These are phyloP conservation scores for Sardina pilchardus DNA, from an alignment of 2,113 vertebrate species.

Conservation along the genomic window DNA sequence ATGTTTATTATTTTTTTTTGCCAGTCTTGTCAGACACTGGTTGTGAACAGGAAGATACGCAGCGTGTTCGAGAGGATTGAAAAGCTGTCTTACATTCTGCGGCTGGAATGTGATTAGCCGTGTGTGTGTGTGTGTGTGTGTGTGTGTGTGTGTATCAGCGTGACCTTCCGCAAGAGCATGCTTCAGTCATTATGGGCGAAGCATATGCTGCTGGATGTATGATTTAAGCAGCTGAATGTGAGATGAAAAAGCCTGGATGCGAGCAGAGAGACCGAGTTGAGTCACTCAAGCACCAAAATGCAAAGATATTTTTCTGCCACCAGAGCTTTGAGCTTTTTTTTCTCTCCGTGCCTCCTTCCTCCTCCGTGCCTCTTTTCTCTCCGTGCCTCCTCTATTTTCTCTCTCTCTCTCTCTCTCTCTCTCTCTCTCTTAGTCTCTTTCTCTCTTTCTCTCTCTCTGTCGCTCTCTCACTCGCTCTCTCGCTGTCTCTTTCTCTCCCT, in stretches of 20 bases:
- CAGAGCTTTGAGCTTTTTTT: not conserved
- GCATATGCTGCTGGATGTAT: conserved; percentile 14
- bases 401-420: not conserved
- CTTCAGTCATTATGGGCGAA: not conserved
- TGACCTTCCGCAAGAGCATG: not conserved
- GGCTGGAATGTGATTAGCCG: not conserved
- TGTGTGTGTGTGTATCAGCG: conserved; percentile 2
- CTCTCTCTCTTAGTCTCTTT: not conserved
- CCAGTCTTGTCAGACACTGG: not conserved
- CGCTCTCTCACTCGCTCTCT: not conserved
- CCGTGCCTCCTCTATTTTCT: not conserved
- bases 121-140: conserved; percentile 13
- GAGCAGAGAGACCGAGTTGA: not conserved
- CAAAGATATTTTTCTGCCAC: conserved; percentile 1
- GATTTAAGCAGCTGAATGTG: not conserved
- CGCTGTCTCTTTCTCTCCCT: not conserved
- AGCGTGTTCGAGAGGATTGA: not conserved
- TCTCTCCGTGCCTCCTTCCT: not conserved
- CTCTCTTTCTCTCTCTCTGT: not conserved
- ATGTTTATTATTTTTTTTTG: not conserved
- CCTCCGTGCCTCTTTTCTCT: not conserved
- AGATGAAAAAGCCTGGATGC: not conserved
- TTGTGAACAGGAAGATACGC: not conserved
- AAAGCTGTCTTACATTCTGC: not conserved
- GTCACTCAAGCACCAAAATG: not conserved